phyloP scores from a whole-genome alignment of 1,140 invertebrate species.

The Copidosoma floridanum region DNA sequence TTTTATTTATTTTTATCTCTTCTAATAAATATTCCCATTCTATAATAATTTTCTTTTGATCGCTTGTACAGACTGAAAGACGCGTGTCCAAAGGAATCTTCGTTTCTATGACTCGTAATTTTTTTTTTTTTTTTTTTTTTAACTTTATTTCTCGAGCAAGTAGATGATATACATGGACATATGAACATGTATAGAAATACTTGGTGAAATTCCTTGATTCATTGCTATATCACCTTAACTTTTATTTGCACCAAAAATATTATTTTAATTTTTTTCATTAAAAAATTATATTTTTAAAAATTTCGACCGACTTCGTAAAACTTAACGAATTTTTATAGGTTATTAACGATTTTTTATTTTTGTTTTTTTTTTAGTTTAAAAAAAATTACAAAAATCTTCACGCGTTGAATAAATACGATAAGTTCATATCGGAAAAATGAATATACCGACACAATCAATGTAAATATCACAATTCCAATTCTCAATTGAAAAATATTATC shows the following conservation, averaged over 20 bases:
- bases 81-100: conserved; percentile 24
- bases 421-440: not conserved
- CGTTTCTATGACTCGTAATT: conserved; percentile 3
- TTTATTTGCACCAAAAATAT: conserved; percentile 22
- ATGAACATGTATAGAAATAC: not conserved
- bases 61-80: conserved; percentile 26
- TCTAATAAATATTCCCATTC: conserved; percentile 1
- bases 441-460: not conserved
- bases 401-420: not conserved
- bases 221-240: not conserved
- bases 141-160: not conserved
- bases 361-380: too few relatives aligned
- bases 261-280: not conserved
- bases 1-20: too few relatives aligned
- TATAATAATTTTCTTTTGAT: not conserved
- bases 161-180: not conserved
- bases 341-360: too few relatives aligned
- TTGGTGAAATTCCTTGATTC: too few relatives aligned
- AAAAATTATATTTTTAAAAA: too few relatives aligned
- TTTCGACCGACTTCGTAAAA: too few relatives aligned
- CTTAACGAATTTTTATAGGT: too few relatives aligned
- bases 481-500: conserved; percentile 13
- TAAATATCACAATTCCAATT: conserved; percentile 6
- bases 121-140: not conserved
- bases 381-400: not conserved